A percentile compares a stretch with the other conserved stretches of the same genome.
Evolutionary conservation across 2,797 vertebrate species (phyloP).

Genomic region (Premnoplex brunnescens): DNA sequence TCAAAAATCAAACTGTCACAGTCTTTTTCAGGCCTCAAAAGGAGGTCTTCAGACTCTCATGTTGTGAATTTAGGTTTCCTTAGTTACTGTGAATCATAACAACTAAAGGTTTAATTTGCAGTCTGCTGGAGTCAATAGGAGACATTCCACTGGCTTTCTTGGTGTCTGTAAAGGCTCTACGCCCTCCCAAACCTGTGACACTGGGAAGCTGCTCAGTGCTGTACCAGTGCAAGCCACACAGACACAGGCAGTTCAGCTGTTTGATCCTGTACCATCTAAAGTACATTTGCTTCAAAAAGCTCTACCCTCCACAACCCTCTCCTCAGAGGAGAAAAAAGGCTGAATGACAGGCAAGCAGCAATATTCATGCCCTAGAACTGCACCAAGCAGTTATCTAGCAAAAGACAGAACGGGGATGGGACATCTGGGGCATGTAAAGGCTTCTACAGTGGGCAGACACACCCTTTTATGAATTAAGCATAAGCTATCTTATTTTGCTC

Average conservation of each 20-base stretch:
- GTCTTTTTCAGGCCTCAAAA: background rate
- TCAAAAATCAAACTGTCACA: background rate
- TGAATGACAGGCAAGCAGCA: background rate
- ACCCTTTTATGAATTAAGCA: background rate
- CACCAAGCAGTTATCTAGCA: background rate
- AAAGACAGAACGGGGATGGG: background rate
- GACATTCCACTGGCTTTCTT: constrained; percentile 13
- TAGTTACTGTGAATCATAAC: constrained; percentile 62
- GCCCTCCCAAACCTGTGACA: background rate
- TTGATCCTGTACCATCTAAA: background rate
- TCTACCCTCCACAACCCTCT: background rate
- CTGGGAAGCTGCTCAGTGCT: background rate
- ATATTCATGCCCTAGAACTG: background rate
- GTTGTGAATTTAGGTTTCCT: constrained; percentile 48
- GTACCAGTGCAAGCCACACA: background rate
- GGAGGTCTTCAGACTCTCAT: background rate
- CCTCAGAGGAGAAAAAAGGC: background rate
- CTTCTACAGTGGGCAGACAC: background rate
- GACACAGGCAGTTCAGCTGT: background rate
- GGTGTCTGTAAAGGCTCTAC: background rate
- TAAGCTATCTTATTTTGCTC: background rate
- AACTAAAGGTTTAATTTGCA: constrained; percentile 37
- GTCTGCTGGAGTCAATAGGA: constrained; percentile 46
- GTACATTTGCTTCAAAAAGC: background rate
- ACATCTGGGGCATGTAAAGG: background rate